Percentiles rank a stretch among this genome's conserved stretches.
Conservation (phyloP, 2,888 invertebrate genomes). For the Philaethria dido region DNA sequence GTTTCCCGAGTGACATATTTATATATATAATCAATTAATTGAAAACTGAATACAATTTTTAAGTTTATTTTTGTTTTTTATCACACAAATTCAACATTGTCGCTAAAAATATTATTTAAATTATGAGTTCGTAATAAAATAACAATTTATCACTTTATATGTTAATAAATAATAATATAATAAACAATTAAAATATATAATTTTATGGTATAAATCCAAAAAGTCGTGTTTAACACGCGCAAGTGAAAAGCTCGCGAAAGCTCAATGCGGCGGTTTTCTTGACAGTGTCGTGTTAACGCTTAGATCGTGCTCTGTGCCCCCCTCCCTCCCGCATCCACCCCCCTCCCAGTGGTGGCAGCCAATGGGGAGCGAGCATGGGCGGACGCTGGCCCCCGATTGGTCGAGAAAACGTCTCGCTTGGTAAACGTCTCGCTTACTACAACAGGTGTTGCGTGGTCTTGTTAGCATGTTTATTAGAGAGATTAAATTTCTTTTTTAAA, state of each 20-base stretch:
- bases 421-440: constrained; percentile 75
- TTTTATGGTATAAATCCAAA: constrained; percentile 28
- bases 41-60: constrained; percentile 13
- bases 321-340: constrained; percentile 49
- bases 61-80: constrained; percentile 1
- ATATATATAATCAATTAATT: constrained; percentile 16
- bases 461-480: constrained; percentile 82
- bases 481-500: constrained; percentile 80
- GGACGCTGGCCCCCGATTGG: constrained; percentile 76
- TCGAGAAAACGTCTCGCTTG: constrained; percentile 49
- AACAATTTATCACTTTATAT: constrained; percentile 2
- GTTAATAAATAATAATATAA: constrained; percentile 14
- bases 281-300: constrained; percentile 73
- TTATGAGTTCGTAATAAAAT: constrained; percentile 1
- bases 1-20: constrained; percentile 75
- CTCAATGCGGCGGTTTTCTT: constrained; percentile 82
- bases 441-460: constrained; percentile 83
- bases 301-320: constrained; percentile 60
- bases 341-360: constrained; percentile 57
- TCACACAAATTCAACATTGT: constrained; percentile 24
- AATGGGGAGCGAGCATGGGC: constrained; percentile 75
- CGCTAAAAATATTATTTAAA: not conserved
- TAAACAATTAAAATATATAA: constrained; percentile 2
- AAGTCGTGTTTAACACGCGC: constrained; percentile 53
- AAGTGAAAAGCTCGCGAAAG: constrained; percentile 80